A percentile compares a stretch with the other conserved stretches of the same genome.
Conservation (phyloP, 1,140 invertebrate species). For the Bathynomus jamesi region DNA sequence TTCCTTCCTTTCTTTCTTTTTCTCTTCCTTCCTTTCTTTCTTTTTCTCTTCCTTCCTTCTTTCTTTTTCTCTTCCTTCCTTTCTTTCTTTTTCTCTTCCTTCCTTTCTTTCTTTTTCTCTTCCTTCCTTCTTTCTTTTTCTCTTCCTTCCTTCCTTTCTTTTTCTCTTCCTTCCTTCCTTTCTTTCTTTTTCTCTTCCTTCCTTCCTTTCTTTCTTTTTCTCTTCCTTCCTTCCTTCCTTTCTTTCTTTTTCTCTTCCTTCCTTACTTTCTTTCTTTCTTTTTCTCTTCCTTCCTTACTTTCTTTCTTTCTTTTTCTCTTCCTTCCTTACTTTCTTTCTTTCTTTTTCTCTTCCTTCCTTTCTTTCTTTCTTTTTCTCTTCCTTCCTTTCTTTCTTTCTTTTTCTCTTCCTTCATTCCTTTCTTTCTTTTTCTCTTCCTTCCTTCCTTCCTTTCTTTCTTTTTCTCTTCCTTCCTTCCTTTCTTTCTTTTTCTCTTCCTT, state of each 20-base stretch:
- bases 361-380: neutral
- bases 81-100: slow-evolving; percentile 1
- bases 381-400: neutral
- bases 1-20: slow-evolving; percentile 1
- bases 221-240: neutral
- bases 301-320: neutral
- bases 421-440: neutral
- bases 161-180: neutral
- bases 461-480: neutral
- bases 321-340: neutral
- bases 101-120: neutral
- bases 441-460: neutral
- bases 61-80: slow-evolving; percentile 7
- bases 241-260: neutral
- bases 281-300: neutral
- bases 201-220: neutral
- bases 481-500: neutral
- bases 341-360: neutral
- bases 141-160: neutral
- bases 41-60: neutral
- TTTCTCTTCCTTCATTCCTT: neutral
- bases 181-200: neutral
- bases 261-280: neutral
- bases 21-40: slow-evolving; percentile 11
- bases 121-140: neutral